A percentile compares a stretch with the other conserved stretches of the same genome.
Conservation (phyloP, 2,113 vertebrate species). For the Ammodytes dubius region DNA sequence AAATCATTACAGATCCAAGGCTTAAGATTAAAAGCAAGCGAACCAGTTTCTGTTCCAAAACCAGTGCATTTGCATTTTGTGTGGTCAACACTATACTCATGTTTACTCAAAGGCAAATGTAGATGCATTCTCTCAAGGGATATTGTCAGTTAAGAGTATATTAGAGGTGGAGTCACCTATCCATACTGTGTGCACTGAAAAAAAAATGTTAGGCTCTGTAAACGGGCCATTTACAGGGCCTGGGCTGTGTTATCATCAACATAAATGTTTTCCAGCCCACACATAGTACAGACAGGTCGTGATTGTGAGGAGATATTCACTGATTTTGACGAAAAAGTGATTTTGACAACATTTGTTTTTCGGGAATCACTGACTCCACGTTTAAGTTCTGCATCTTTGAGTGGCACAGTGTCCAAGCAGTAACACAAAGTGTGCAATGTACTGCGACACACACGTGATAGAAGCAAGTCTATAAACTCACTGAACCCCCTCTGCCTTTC, state of each 20-base stretch:
- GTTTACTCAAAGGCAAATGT: constrained; percentile 2
- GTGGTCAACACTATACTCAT: background rate
- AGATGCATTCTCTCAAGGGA: constrained; percentile 2
- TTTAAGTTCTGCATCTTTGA: background rate
- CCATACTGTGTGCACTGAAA: too few species aligned
- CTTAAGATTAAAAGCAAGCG: constrained; percentile 60
- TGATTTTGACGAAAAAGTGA: too few species aligned
- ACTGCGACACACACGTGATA: constrained; percentile 1
- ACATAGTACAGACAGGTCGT: too few species aligned
- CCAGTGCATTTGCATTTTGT: constrained; percentile 10
- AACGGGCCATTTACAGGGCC: too few species aligned
- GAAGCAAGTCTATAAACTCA: constrained; percentile 22
- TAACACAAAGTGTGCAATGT: constrained; percentile 32
- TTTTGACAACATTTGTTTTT: too few species aligned
- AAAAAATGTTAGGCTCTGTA: too few species aligned
- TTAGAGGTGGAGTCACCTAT: too few species aligned
- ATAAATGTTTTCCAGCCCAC: too few species aligned
- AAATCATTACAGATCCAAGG: constrained; percentile 68
- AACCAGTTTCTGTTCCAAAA: constrained; percentile 48
- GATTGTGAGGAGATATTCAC: too few species aligned
- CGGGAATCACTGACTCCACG: too few species aligned
- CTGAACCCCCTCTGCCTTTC: constrained; percentile 28
- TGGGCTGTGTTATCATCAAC: too few species aligned
- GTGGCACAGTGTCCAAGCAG: constrained; percentile 4
- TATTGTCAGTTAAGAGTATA: constrained; percentile 5